Base-by-base conservation (phyloP, 2,888 invertebrate genomes). In the Drosophila pegasa region DNA sequence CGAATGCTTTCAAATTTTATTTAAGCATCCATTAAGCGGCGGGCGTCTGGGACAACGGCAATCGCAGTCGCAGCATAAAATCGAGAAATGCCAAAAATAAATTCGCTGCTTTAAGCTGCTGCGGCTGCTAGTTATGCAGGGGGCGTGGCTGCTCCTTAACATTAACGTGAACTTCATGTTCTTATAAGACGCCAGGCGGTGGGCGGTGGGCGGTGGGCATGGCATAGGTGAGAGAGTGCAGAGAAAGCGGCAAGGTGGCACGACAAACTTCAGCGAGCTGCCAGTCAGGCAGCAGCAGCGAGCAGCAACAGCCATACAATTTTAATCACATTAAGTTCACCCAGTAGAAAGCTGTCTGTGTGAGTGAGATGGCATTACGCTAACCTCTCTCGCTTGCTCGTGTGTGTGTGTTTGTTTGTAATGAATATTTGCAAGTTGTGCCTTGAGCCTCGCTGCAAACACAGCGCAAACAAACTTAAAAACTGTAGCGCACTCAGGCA, bases 401-500 rank as follows among this genome's bases (percentile, higher is more conserved):
- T 27, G 37, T 57, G 52, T 58, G 71, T 58, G 56, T 59, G 60
- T 66, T 55, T 66, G 74, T 70, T 51, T 67, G 75, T 67, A 78
- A 77, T 77, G 79, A 77, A 77, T 77, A 77, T 77, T 77, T 78
- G 78, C 86, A 83, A 87, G 83, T 77, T 78, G 66, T 75, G 78
- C 75, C 78, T 54, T 69, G 74, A 85, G 77, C 74, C 74, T 60
- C 61, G 74, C 62, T 73, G 70, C 77, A 77, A 80, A 80, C 69
- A 79, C 87, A 85, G 82, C 61, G 82, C 82, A 83, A 88, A 83
- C 83, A 83, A 83, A 83, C 83, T 88, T 88, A 88, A 83, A 83
- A 83, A 88, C 71, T 83, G 83, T 86, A 80, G 88, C 88, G 83
- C 88, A 83, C 83, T 86, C 88, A 71, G 83, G 83, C 83, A 83